A percentile compares a stretch with the other conserved stretches of the same genome.
Evolutionary conservation across 2,113 vertebrate genomes (phyloP).

Genomic region (Labeo rohita): DNA sequence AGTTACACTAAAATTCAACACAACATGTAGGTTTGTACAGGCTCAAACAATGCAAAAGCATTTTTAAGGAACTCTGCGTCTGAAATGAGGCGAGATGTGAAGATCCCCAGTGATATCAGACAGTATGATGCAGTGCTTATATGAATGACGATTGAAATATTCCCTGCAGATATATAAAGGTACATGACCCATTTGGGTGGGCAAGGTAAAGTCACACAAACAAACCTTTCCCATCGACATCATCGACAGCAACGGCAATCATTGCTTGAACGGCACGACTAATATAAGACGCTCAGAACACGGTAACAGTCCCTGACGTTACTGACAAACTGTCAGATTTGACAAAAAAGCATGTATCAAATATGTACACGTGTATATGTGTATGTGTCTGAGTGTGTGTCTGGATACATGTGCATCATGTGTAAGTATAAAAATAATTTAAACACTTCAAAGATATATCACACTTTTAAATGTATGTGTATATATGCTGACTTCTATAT

Average conservation of each 20-base stretch:
- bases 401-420: constrained; percentile 47
- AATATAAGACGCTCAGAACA: constrained; percentile 71
- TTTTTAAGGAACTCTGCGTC: background rate
- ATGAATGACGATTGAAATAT: constrained; percentile 35
- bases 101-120: background rate
- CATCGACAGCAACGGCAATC: constrained; percentile 66
- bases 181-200: constrained; percentile 45
- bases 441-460: constrained; percentile 71
- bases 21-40: background rate
- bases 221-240: constrained; percentile 59
- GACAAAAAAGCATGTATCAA: constrained; percentile 51
- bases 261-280: constrained; percentile 68
- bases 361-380: constrained; percentile 45
- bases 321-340: constrained; percentile 77
- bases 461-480: constrained; percentile 71
- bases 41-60: background rate
- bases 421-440: constrained; percentile 80
- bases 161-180: constrained; percentile 48
- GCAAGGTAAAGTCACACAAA: constrained; percentile 63
- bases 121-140: background rate
- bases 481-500: constrained; percentile 37
- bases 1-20: background rate
- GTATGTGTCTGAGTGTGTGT: background rate
- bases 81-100: too few species aligned
- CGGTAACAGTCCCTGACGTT: constrained; percentile 78